Conservation (phyloP, 2,888 invertebrate species). For the Platycheirus rosarum region DNA sequence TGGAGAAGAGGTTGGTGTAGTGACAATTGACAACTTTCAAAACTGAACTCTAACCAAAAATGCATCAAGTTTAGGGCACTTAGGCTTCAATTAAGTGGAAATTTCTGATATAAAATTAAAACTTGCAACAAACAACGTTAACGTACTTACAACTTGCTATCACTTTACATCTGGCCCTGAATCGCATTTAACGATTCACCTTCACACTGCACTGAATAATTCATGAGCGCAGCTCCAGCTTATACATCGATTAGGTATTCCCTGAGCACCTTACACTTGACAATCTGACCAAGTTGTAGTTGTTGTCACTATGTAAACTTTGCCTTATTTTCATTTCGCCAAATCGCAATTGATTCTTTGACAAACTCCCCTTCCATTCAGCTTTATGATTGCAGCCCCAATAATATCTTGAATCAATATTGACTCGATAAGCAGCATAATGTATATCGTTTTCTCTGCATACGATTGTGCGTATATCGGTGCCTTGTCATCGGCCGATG, state of each 20-base stretch:
- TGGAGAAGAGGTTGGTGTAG: too few relatives aligned
- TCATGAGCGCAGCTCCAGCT: conserved; percentile 36
- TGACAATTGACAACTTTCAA: too few relatives aligned
- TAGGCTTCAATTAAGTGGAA: too few relatives aligned
- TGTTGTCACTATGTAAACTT: conserved; percentile 45
- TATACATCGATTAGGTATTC: conserved; percentile 53
- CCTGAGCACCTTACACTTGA: conserved; percentile 44
- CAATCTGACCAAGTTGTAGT: conserved; percentile 17
- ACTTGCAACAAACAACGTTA: not conserved
- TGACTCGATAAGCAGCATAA: conserved; percentile 8
- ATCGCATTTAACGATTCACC: conserved; percentile 35
- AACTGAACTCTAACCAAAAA: too few relatives aligned
- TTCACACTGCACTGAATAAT: conserved; percentile 59
- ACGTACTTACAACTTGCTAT: conserved; percentile 7
- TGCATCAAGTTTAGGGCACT: too few relatives aligned
- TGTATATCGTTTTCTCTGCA: not conserved
- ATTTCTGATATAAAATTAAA: not conserved
- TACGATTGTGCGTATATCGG: not conserved
- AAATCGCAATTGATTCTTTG: conserved; percentile 48
- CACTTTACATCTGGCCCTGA: conserved; percentile 31
- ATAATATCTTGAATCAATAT: conserved; percentile 46
- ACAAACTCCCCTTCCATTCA: conserved; percentile 17
- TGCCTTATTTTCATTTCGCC: conserved; percentile 39
- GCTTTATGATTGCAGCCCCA: conserved; percentile 38
- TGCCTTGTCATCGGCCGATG: conserved; percentile 2